Conservation (phyloP, 2,797 vertebrate species). For the Erpetoichthys calabaricus region DNA sequence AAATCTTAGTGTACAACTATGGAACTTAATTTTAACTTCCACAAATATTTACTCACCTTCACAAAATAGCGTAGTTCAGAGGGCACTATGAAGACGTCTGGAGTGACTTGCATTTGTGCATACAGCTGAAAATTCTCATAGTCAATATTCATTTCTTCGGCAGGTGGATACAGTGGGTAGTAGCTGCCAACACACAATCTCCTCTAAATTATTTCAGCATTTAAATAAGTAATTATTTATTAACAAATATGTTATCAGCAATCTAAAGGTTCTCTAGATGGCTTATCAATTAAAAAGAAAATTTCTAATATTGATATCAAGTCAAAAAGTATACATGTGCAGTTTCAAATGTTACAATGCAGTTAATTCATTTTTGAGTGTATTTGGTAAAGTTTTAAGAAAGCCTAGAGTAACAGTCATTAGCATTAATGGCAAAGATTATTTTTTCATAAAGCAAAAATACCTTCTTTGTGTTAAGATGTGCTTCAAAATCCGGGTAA, state of each 20-base stretch:
- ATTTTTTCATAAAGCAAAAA: too few species aligned
- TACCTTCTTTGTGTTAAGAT: conserved; percentile 80
- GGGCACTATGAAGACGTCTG: conserved; percentile 68
- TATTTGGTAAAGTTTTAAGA: too few species aligned
- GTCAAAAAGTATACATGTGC: too few species aligned
- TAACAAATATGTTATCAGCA: not conserved
- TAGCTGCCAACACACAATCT: conserved; percentile 41
- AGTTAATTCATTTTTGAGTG: too few species aligned
- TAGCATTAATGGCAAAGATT: too few species aligned
- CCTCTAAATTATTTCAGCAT: not conserved
- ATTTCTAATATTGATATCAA: too few species aligned
- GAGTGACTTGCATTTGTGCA: conserved; percentile 55
- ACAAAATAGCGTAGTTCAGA: conserved; percentile 85
- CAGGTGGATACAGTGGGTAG: conserved; percentile 80
- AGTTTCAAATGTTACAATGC: too few species aligned
- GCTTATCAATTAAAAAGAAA: not conserved
- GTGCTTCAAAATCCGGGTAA: conserved; percentile 78
- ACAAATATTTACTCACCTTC: conserved; percentile 49
- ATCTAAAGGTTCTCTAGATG: too few species aligned
- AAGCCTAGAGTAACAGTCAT: too few species aligned
- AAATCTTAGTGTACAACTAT: too few species aligned
- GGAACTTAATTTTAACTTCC: too few species aligned
- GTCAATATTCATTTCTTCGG: conserved; percentile 72
- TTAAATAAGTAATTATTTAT: not conserved
- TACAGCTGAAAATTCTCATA: conserved; percentile 58